Percentiles rank a stretch among this genome's conserved stretches.
These are phyloP conservation scores for Indicator indicator DNA, from an alignment of 2,113 vertebrate genomes.

Conservation along the genomic window DNA sequence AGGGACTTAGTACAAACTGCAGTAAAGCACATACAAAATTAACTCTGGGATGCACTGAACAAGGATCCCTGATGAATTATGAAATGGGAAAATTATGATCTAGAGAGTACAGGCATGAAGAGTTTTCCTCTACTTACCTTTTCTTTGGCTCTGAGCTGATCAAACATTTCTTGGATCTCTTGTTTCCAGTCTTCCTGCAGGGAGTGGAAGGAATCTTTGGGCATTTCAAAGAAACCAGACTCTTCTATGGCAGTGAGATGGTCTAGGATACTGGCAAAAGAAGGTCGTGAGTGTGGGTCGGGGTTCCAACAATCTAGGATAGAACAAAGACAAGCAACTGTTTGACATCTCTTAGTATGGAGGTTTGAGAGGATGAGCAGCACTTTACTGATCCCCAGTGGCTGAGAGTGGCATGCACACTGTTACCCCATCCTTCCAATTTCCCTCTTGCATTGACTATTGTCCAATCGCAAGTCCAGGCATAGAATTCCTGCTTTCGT, in stretches of 20 bases:
- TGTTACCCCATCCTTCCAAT: not conserved
- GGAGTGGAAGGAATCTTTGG: constrained; percentile 94
- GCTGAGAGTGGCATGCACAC: constrained; percentile 16
- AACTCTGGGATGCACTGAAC: not conserved
- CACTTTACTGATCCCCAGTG: constrained; percentile 63
- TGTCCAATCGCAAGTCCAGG: not conserved
- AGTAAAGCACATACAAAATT: constrained; percentile 2
- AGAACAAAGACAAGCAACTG: constrained; percentile 13
- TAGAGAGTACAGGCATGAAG: not conserved
- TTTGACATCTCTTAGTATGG: not conserved
- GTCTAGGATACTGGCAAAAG: constrained; percentile 89
- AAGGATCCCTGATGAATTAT: not conserved
- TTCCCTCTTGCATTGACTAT: not conserved
- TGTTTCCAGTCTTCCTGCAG: constrained; percentile 98
- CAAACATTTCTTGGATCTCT: constrained; percentile 99
- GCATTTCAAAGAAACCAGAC: constrained; percentile 98
- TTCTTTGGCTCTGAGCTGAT: constrained; percentile 96
- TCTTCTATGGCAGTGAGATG: constrained; percentile 94
- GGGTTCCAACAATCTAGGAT: constrained; percentile 92
- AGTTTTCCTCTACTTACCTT: constrained; percentile 78
- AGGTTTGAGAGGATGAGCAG: not conserved
- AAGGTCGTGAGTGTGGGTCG: constrained; percentile 89
- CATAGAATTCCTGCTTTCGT: not conserved
- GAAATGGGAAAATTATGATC: not conserved
- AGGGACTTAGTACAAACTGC: not conserved